These are phyloP conservation scores for Linnaemya vulpina DNA, from an alignment of 2,888 invertebrate species.

Conservation along the genomic window DNA sequence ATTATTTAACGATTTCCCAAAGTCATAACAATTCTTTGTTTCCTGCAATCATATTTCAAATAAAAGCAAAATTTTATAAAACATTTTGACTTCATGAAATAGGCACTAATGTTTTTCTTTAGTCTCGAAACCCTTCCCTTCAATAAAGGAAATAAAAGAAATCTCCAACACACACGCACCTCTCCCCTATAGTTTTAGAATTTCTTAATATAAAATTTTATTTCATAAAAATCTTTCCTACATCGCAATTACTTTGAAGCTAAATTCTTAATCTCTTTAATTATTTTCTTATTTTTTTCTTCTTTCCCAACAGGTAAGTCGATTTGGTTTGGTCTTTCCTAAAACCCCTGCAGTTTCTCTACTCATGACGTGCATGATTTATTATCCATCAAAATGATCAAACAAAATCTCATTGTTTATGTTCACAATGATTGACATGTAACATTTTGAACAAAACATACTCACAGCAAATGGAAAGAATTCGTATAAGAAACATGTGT, in stretches of 20 bases:
- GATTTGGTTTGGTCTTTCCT: neutral
- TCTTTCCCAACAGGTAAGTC: slow-evolving; percentile 31
- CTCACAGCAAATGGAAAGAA: neutral
- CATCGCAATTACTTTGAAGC: neutral
- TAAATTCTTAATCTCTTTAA: neutral
- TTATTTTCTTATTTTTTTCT: slow-evolving; percentile 8
- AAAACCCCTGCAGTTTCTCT: slow-evolving; percentile 5
- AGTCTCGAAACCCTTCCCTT: too few species aligned
- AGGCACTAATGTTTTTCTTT: too few species aligned
- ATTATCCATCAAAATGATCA: slow-evolving; percentile 58
- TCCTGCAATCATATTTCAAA: too few species aligned
- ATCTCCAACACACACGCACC: too few species aligned
- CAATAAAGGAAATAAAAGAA: too few species aligned
- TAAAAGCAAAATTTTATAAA: too few species aligned
- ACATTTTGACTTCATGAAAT: too few species aligned
- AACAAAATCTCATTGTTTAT: slow-evolving; percentile 23
- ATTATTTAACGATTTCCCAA: too few species aligned
- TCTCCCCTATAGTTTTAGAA: too few species aligned
- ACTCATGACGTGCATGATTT: slow-evolving; percentile 47
- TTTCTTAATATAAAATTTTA: neutral
- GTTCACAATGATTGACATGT: slow-evolving; percentile 60
- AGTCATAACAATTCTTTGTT: too few species aligned
- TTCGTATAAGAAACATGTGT: slow-evolving; percentile 41
- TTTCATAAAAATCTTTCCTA: neutral
- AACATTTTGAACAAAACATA: slow-evolving; percentile 57